phyloP scores from a whole-genome alignment of 2,888 invertebrate genomes.

The Netelia virgata region DNA sequence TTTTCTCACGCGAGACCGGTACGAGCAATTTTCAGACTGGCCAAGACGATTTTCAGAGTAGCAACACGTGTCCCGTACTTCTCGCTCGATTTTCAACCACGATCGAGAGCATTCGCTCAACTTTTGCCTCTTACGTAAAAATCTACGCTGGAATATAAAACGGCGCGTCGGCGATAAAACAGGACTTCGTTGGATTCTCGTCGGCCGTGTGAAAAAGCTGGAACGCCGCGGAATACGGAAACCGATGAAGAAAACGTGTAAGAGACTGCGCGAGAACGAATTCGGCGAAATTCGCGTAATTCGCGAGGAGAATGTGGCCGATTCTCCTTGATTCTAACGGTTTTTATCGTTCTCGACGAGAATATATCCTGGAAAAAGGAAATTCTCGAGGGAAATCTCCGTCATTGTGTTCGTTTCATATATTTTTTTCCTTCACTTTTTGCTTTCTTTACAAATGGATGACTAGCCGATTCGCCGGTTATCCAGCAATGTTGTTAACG shows the following conservation, averaged over 20 bases:
- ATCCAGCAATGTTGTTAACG: background rate
- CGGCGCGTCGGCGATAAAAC: constrained; percentile 38
- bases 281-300: constrained; percentile 48
- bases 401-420: background rate
- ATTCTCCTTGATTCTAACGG: constrained; percentile 32
- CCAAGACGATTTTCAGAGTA: constrained; percentile 1
- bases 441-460: constrained; percentile 8
- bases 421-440: background rate
- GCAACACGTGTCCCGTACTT: background rate
- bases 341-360: constrained; percentile 39
- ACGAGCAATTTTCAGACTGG: constrained; percentile 35
- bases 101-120: constrained; percentile 3
- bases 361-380: constrained; percentile 29
- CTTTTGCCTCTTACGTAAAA: constrained; percentile 23
- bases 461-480: background rate
- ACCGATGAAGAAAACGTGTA: background rate
- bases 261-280: background rate
- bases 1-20: constrained; percentile 43
- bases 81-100: background rate
- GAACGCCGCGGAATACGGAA: constrained; percentile 18
- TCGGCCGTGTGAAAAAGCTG: constrained; percentile 47
- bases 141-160: constrained; percentile 27
- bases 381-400: constrained; percentile 32
- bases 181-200: background rate
- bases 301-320: background rate